Evolutionary conservation across 2,797 vertebrate genomes (phyloP).

Genomic region (Acipenser ruthenus): DNA sequence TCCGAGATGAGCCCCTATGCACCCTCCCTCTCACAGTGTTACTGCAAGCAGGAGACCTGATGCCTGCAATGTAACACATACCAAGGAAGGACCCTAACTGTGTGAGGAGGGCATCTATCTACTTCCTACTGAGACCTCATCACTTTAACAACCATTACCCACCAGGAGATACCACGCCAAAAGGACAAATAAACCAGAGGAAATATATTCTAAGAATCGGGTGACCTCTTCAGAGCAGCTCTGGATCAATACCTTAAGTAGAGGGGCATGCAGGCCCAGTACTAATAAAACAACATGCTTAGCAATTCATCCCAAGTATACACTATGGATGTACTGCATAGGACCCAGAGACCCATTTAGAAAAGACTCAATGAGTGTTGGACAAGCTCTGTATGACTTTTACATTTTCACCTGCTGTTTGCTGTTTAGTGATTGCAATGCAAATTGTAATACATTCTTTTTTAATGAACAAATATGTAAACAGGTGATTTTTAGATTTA

Average conservation of each 20-base stretch:
- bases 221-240: constrained; percentile 24
- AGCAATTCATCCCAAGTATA: neutral
- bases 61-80: constrained; percentile 30
- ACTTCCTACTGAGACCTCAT: constrained; percentile 21
- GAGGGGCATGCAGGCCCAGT: neutral
- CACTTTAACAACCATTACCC: constrained; percentile 30
- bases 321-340: no score
- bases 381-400: no score
- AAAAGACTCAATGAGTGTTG: no score
- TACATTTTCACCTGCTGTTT: no score
- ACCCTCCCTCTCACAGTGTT: rapidly evolving
- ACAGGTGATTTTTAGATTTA: no score
- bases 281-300: constrained; percentile 8
- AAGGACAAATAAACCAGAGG: constrained; percentile 28
- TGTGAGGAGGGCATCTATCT: constrained; percentile 13
- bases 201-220: constrained; percentile 32
- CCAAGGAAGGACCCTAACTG: constrained; percentile 16
- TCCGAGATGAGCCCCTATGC: neutral
- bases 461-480: no score
- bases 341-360: no score
- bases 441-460: no score
- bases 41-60: neutral
- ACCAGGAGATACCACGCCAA: constrained; percentile 17
- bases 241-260: neutral
- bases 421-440: no score